Percentiles rank a stretch among this genome's conserved stretches.
phyloP scores from a whole-genome alignment of 2,797 vertebrate genomes.

The Emys orbicularis region DNA sequence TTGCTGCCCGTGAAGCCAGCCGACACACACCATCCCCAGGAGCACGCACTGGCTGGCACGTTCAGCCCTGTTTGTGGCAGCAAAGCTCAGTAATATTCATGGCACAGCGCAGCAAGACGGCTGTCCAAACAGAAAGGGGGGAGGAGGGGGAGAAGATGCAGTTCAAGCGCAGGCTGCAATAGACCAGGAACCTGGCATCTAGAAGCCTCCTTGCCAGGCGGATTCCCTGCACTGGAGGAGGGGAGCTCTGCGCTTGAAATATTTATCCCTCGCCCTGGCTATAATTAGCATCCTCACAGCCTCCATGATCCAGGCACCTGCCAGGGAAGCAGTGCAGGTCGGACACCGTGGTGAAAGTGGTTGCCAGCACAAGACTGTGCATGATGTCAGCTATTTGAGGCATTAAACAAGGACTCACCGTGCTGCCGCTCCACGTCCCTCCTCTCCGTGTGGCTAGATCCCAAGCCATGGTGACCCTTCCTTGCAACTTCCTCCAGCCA shows the following conservation, averaged over 20 bases:
- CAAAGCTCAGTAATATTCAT: neutral
- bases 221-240: neutral
- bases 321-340: constrained; percentile 9
- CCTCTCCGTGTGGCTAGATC: neutral
- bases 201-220: neutral
- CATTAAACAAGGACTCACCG: constrained; percentile 75
- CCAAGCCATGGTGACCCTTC: constrained; percentile 25
- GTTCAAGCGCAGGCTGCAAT: neutral
- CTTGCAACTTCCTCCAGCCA: constrained; percentile 43
- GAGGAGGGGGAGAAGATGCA: neutral
- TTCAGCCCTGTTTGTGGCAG: neutral
- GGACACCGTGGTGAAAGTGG: neutral
- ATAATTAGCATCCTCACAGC: constrained; percentile 45
- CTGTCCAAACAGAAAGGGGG: neutral
- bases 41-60: neutral
- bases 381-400: neutral
- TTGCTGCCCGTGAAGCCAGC: neutral
- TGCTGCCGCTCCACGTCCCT: neutral
- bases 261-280: constrained; percentile 13
- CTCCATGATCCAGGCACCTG: constrained; percentile 5
- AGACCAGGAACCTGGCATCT: neutral
- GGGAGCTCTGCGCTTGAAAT: neutral
- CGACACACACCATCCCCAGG: neutral
- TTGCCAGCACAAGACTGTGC: neutral
- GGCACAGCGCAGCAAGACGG: neutral